Conservation (phyloP, 2,888 invertebrate species). For the Sphinx pinastri region DNA sequence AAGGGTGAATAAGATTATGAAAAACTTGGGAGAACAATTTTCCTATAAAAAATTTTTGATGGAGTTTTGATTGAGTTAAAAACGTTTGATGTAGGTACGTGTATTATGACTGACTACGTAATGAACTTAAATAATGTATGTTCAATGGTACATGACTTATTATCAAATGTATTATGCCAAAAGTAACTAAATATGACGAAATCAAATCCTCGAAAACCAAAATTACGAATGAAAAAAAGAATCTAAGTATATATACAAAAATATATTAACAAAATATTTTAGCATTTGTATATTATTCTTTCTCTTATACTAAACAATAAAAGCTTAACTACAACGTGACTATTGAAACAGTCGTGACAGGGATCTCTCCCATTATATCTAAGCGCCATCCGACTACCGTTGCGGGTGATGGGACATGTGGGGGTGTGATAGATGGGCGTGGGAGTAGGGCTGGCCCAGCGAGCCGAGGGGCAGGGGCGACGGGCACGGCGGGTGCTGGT, state of each 20-base stretch:
- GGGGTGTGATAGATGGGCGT: slow-evolving; percentile 85
- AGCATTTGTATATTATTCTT: slow-evolving; percentile 69
- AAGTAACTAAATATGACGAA: background rate
- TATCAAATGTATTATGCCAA: slow-evolving; percentile 31
- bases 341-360: slow-evolving; percentile 63
- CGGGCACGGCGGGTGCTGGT: slow-evolving; percentile 89
- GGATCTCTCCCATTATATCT: slow-evolving; percentile 55
- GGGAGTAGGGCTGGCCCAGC: slow-evolving; percentile 78
- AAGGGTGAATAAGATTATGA: background rate
- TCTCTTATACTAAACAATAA: slow-evolving; percentile 60
- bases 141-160: background rate
- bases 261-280: slow-evolving; percentile 71
- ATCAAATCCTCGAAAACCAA: slow-evolving; percentile 50
- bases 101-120: background rate
- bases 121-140: background rate
- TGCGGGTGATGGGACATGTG: slow-evolving; percentile 92
- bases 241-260: slow-evolving; percentile 60
- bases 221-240: slow-evolving; percentile 55
- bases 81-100: too few species aligned
- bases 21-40: background rate
- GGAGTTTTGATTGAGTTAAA: too few species aligned
- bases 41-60: too few species aligned
- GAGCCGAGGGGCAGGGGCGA: slow-evolving; percentile 88
- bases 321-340: slow-evolving; percentile 75
- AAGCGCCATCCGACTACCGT: slow-evolving; percentile 86